Percentiles rank a stretch among this genome's conserved stretches.
Evolutionary conservation across 2,888 invertebrate genomes (phyloP).

Genomic region (Aspidiotus destructor): DNA sequence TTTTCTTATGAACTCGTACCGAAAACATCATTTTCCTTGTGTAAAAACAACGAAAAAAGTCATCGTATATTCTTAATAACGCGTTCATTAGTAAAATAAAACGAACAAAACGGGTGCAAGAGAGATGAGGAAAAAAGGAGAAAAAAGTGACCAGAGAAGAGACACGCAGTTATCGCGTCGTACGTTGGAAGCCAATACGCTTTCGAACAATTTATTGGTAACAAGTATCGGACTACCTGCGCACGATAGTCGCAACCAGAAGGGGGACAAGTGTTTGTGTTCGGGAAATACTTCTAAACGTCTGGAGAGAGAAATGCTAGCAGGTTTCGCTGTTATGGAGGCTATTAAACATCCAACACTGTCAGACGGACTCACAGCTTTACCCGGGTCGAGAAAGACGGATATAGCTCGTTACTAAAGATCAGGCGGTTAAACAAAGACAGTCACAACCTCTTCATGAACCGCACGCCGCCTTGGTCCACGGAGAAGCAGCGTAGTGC

Average conservation of each 20-base stretch:
- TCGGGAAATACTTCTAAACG: constrained; percentile 13
- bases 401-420: not conserved
- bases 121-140: constrained; percentile 8
- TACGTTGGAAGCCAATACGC: constrained; percentile 27
- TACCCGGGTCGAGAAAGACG: constrained; percentile 1
- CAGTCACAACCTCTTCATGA: not conserved
- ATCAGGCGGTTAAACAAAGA: constrained; percentile 9
- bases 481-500: not conserved
- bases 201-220: constrained; percentile 30
- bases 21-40: constrained; percentile 23
- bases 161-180: not conserved
- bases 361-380: constrained; percentile 27
- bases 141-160: constrained; percentile 1
- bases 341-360: constrained; percentile 32
- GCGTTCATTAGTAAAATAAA: constrained; percentile 27
- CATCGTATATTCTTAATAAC: constrained; percentile 18
- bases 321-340: constrained; percentile 15
- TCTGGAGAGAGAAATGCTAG: constrained; percentile 8
- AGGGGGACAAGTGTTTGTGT: constrained; percentile 11
- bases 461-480: not conserved
- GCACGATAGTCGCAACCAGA: constrained; percentile 12
- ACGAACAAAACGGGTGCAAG: not conserved
- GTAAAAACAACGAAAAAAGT: not conserved
- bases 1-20: not conserved
- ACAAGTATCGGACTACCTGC: constrained; percentile 31